phyloP scores from a whole-genome alignment of 2,888 invertebrate genomes.

The Oligia latruncula region DNA sequence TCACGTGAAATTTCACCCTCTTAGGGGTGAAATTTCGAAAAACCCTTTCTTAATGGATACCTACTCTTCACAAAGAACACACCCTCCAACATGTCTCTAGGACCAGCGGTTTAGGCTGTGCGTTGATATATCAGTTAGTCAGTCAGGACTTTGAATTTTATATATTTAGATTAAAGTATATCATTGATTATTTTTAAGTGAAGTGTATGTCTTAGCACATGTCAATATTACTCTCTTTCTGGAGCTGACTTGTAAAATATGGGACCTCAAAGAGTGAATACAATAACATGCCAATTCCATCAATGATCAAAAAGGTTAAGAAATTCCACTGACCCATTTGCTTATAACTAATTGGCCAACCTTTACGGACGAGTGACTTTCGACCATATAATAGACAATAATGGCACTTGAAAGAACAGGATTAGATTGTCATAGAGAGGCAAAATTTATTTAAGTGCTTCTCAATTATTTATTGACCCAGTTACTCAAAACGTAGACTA shows the following conservation, averaged over 20 bases:
- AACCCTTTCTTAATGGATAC: too few relatives aligned
- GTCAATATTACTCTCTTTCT: too few relatives aligned
- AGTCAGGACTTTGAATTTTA: too few relatives aligned
- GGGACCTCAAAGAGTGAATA: constrained; percentile 2
- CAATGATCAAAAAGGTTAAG: constrained; percentile 8
- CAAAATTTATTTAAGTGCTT: constrained; percentile 33
- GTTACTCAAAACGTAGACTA: not conserved
- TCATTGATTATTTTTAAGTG: not conserved
- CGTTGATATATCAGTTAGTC: too few relatives aligned
- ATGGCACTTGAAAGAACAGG: constrained; percentile 21
- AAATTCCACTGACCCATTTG: constrained; percentile 14
- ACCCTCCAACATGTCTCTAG: too few relatives aligned
- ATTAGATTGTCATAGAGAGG: constrained; percentile 37
- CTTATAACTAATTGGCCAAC: constrained; percentile 29
- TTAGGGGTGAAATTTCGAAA: too few relatives aligned
- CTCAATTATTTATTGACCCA: constrained; percentile 23
- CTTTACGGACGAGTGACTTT: constrained; percentile 3
- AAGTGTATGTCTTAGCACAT: not conserved
- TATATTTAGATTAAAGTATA: not conserved
- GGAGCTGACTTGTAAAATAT: not conserved
- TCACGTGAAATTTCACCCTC: too few relatives aligned
- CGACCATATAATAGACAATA: constrained; percentile 36
- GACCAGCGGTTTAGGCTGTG: too few relatives aligned
- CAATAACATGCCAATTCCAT: not conserved
- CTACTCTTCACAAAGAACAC: too few relatives aligned